These are phyloP conservation scores for Heliothis peltigera DNA, from an alignment of 2,888 invertebrate genomes.

Conservation along the genomic window DNA sequence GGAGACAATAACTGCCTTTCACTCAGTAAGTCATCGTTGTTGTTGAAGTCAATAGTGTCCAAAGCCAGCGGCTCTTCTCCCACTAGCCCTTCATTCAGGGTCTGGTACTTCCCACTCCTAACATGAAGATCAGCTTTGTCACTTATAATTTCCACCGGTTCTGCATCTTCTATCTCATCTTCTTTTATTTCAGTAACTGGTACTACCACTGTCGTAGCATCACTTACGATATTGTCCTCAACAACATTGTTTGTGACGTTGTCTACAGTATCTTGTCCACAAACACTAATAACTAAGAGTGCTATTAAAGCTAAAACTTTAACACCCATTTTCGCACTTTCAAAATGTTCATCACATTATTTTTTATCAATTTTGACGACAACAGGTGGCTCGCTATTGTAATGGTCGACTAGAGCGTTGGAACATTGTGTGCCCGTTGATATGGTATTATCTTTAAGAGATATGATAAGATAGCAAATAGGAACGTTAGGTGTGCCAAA, in stretches of 20 bases:
- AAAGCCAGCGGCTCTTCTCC: constrained; percentile 72
- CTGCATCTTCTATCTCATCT: constrained; percentile 64
- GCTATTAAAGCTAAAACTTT: constrained; percentile 77
- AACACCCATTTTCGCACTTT: constrained; percentile 80
- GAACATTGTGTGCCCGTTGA: constrained; percentile 83
- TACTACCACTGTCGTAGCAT: constrained; percentile 45
- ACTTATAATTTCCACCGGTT: constrained; percentile 74
- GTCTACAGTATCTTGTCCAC: constrained; percentile 78
- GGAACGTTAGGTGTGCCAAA: constrained; percentile 89
- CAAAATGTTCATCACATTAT: constrained; percentile 79
- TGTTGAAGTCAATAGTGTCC: constrained; percentile 64
- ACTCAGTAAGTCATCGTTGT: constrained; percentile 70
- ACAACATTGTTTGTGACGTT: constrained; percentile 70
- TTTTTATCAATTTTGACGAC: constrained; percentile 75
- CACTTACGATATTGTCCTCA: constrained; percentile 57
- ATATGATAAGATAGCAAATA: constrained; percentile 89
- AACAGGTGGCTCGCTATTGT: constrained; percentile 82
- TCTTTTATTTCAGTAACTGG: constrained; percentile 59
- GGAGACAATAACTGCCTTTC: constrained; percentile 76
- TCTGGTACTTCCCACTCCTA: constrained; percentile 84
- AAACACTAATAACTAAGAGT: constrained; percentile 79
- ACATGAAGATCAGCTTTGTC: constrained; percentile 71
- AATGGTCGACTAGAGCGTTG: constrained; percentile 77
- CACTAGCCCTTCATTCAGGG: constrained; percentile 74
- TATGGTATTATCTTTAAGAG: constrained; percentile 82